Evolutionary conservation across 2,113 vertebrate genomes (phyloP), one percentile per base, ranked within the genome.

Genomic region (Leptobrachium leishanense): DNA sequence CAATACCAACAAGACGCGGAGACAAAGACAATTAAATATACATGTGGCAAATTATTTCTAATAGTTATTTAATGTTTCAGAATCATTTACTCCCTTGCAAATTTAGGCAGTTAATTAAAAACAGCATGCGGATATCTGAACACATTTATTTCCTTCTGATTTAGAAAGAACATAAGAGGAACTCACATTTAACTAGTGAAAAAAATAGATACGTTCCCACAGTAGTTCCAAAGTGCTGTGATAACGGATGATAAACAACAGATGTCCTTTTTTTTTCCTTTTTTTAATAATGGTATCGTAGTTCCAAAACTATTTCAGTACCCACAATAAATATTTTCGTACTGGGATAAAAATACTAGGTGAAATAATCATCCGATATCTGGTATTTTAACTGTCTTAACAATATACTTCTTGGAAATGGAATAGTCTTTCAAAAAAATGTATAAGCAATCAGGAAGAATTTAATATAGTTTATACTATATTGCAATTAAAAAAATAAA

Each of bases 21-120:
- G 46, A 50, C 46, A 50, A 59, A 59, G 55, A 59, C 55, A 59
- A 59, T 59, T 59, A 59, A 59, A 59, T 59, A 59, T 59, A 59
- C 55, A 59, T 59, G 55, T 15, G 13, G 55, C 55, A 59, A 59
- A 59, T 59, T 59, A 59, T 59, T 59, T 59, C 10, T 59, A 59
- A 59, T 59, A 59, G 55, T 13, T 59, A 59, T 15, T 59, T 59
- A 59, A 59, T 59, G 13, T 12, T 59, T 59, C 13, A 59, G 55
- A 15, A 11, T 59, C 10, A 59, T 59, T 59, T 13, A 59, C 10
- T 59, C 55, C 13, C 55, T 59, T 59, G 55, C 55, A 59, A 4
- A 59, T 59, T 59, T 59, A 59, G 55, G 13, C 10, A 59, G 55
- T 59, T 59, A 59, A 59, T 59, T 59, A 59, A 59, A 59, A 59